A percentile compares a stretch with the other conserved stretches of the same genome.
These are phyloP conservation scores for Galerucella calmariensis DNA, from an alignment of 2,888 invertebrate species.

Conservation along the genomic window DNA sequence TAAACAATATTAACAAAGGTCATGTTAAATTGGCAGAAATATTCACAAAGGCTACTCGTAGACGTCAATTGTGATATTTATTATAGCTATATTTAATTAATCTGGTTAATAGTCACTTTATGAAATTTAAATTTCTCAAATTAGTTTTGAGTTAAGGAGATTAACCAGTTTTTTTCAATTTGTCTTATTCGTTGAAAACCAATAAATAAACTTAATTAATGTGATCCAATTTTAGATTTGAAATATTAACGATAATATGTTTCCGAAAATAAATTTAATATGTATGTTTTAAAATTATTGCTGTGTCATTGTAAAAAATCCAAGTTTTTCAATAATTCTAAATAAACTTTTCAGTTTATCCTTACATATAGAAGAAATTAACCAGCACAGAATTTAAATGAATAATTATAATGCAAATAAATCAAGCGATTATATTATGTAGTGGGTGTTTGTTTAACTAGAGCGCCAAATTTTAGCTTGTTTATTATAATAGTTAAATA, in stretches of 20 bases:
- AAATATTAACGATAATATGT: no score
- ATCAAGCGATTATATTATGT: no score
- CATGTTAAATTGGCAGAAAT: neutral
- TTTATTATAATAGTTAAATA: no score
- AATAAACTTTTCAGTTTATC: no score
- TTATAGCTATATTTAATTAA: neutral
- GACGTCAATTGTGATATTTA: neutral
- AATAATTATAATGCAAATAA: no score
- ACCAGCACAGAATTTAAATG: no score
- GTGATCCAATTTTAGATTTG: neutral
- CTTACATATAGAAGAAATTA: no score
- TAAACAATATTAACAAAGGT: neutral
- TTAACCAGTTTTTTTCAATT: neutral
- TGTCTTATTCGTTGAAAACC: neutral
- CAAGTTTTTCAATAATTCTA: neutral
- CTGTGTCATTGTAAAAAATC: neutral
- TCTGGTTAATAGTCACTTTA: neutral
- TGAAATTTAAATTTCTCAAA: neutral
- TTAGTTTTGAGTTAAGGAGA: neutral
- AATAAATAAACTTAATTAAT: neutral
- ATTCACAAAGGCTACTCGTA: neutral
- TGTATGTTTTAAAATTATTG: neutral
- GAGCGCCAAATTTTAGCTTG: no score
- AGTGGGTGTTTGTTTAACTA: no score
- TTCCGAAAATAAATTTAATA: neutral